phyloP scores from a whole-genome alignment of 2,113 vertebrate genomes.

The Apodemus sylvaticus region DNA sequence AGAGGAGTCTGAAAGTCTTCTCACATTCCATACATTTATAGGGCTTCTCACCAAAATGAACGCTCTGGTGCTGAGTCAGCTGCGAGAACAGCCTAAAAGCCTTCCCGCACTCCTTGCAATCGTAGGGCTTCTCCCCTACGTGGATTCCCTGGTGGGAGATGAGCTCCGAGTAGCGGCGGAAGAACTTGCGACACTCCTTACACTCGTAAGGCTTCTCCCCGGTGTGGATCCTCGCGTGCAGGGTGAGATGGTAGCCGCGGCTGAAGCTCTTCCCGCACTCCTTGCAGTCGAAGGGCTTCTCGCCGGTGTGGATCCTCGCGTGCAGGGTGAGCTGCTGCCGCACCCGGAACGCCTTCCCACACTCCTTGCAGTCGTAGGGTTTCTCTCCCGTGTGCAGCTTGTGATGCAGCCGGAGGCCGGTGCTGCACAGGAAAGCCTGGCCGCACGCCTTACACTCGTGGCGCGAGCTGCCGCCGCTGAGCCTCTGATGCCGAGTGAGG shows the following conservation, averaged over 20 bases:
- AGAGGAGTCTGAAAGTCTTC: constrained; percentile 76
- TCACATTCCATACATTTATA: constrained; percentile 78
- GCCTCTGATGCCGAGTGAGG: constrained; percentile 77
- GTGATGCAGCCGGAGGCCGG: constrained; percentile 77
- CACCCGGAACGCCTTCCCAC: constrained; percentile 79
- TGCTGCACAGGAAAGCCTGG: constrained; percentile 73
- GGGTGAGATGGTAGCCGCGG: constrained; percentile 76
- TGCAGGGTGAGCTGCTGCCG: constrained; percentile 79
- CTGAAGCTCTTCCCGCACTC: constrained; percentile 87
- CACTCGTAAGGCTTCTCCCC: constrained; percentile 81
- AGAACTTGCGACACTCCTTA: constrained; percentile 79
- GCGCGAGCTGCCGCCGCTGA: constrained; percentile 57
- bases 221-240: constrained; percentile 82
- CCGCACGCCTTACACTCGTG: constrained; percentile 75
- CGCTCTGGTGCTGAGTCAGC: constrained; percentile 80
- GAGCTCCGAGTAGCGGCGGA: constrained; percentile 78
- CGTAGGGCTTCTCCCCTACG: constrained; percentile 76
- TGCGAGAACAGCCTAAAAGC: constrained; percentile 78
- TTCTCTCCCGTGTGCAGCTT: constrained; percentile 81
- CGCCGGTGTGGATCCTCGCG: constrained; percentile 79
- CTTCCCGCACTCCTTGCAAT: constrained; percentile 81
- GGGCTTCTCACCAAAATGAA: constrained; percentile 82
- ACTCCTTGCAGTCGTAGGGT: constrained; percentile 79
- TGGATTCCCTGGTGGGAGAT: constrained; percentile 79
- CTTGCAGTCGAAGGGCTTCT: constrained; percentile 79